Conservation (phyloP, 2,797 vertebrate genomes). For the Tiaroga cobitis region DNA sequence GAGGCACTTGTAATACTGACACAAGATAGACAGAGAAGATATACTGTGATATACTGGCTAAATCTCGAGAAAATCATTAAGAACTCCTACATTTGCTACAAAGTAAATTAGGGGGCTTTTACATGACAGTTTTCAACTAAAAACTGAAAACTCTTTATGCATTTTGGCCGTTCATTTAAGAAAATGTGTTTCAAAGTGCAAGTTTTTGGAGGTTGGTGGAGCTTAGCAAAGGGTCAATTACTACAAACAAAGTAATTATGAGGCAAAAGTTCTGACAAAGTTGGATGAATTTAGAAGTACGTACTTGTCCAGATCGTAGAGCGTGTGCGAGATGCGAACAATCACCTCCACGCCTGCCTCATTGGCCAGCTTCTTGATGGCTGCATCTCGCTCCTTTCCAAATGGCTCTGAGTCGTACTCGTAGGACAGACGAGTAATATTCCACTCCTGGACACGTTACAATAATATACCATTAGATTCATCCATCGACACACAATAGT, state of each 20-base stretch:
- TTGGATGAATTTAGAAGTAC: constrained; percentile 4
- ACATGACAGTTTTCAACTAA: not conserved
- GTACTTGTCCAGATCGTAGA: constrained; percentile 69
- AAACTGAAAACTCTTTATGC: not conserved
- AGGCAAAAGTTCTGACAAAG: not conserved
- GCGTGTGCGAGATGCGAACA: constrained; percentile 68
- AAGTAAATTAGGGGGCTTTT: not conserved
- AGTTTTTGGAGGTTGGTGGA: not conserved
- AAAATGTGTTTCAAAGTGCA: not conserved
- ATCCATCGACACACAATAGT: not conserved
- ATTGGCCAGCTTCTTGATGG: constrained; percentile 67
- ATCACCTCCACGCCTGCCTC: constrained; percentile 67
- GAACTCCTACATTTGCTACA: not conserved
- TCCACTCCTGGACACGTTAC: constrained; percentile 61
- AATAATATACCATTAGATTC: constrained; percentile 7
- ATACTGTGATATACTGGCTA: not conserved
- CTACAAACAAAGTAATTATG: not conserved
- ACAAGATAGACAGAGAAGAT: not conserved
- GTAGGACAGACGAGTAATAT: constrained; percentile 67
- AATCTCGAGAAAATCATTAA: not conserved
- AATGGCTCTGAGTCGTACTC: constrained; percentile 70
- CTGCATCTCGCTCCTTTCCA: constrained; percentile 66
- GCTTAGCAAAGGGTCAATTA: not conserved
- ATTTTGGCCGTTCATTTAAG: not conserved
- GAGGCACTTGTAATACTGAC: too few relatives aligned